Conservation (phyloP, 2,113 vertebrate species). For the Smithornis capensis region DNA sequence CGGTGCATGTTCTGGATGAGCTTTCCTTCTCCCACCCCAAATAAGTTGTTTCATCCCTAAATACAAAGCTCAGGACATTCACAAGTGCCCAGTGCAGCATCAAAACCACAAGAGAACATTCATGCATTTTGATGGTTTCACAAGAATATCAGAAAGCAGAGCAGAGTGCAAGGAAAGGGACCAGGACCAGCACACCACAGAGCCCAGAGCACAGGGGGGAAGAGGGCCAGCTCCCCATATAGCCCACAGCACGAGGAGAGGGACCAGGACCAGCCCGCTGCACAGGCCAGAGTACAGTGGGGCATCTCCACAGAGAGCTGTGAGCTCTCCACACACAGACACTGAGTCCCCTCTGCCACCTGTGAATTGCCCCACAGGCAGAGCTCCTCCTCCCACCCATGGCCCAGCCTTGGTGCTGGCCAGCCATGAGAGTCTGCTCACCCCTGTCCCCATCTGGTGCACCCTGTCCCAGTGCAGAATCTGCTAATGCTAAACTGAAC, state of each 20-base stretch:
- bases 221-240: neutral
- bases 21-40: neutral
- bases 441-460: neutral
- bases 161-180: accelerated
- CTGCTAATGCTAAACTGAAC: neutral
- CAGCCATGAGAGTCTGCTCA: neutral
- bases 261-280: neutral
- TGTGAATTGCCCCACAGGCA: neutral
- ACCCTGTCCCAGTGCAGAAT: neutral
- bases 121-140: neutral
- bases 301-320: neutral
- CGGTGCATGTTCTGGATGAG: neutral
- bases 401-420: neutral
- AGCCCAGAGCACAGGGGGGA: neutral
- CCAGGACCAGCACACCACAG: neutral
- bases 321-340: neutral
- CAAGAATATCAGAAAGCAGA: neutral
- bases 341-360: neutral
- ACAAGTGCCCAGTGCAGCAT: neutral
- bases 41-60: neutral
- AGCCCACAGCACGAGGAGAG: neutral
- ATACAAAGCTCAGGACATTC: neutral
- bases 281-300: accelerated
- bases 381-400: neutral
- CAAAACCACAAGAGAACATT: neutral